Evolutionary conservation across 2,888 invertebrate species (phyloP), one percentile per base, ranked within the genome.

Genomic region (Harpalus rubripes): DNA sequence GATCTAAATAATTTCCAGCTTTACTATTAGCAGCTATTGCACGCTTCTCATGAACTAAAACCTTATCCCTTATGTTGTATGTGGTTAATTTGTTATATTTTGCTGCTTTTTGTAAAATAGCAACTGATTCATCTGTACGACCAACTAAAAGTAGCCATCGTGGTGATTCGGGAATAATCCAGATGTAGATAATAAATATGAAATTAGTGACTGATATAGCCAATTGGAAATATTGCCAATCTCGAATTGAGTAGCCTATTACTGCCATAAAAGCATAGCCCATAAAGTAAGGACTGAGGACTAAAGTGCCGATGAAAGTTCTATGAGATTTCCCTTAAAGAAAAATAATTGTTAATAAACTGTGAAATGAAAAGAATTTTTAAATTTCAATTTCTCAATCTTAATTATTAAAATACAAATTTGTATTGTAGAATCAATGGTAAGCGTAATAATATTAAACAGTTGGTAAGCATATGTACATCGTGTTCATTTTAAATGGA

Each of bases 101-200:
- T 0, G 96, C 96, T 7, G 95, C 95, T 83, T 92, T 92, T 81
- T 93, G 93, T 12, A 96, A 90, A 0, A 95, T 90, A 39, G 91
- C 89, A 1, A 94, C 91, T 0, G 96, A 95, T 87, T 94, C 92
- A 32, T 94, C 93, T 81, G 93, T 92, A 86, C 92, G 92, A 0
- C 95, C 95, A 0, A 94, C 93, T 8, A 95, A 94, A 58, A 96
- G 92, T 6, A 96, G 91, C 96, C 96, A 96, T 83, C 96, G 92
- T 0, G 96, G 96, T 1, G 96, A 96, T 91, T 96, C 96, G 0
- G 96, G 96, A 82, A 96, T 91, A 7, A 95, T 88, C 93, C 95
- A 95, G 88, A 93, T 94, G 87, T 94, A 95, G 0, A 92, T 90
- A 58, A 94, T 89, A 5, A 95, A 92, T 52, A 95, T 87, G 52